These are phyloP conservation scores for Gymnarchus niloticus DNA, from an alignment of 2,113 vertebrate genomes.

Conservation along the genomic window DNA sequence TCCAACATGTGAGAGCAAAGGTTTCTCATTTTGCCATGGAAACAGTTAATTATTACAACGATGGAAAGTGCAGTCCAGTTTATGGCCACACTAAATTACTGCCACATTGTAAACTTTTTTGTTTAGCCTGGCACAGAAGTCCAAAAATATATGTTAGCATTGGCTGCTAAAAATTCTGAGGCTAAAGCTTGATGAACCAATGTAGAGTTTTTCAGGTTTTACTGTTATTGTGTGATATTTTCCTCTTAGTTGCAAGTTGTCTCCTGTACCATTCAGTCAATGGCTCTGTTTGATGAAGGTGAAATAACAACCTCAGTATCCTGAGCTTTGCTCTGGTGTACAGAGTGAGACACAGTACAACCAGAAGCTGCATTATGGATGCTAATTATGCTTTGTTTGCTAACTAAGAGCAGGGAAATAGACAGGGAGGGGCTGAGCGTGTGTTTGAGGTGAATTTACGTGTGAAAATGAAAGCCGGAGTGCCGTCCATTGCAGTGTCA, in stretches of 20 bases:
- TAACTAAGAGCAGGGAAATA: not conserved
- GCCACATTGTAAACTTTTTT: not conserved
- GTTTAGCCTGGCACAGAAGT: not conserved
- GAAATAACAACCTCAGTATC: not conserved
- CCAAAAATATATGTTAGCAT: not conserved
- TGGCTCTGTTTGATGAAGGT: not conserved
- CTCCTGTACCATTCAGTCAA: not conserved
- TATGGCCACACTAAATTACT: not conserved
- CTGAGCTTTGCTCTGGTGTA: not conserved
- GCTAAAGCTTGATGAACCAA: not conserved
- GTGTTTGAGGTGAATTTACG: not conserved
- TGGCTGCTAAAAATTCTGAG: not conserved
- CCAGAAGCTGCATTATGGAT: not conserved
- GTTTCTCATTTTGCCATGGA: slow-evolving; percentile 22
- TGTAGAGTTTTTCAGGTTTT: not conserved
- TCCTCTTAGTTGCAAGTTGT: not conserved
- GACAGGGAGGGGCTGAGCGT: not conserved
- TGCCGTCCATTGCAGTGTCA: slow-evolving; percentile 63
- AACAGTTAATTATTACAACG: slow-evolving; percentile 43
- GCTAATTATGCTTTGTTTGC: not conserved
- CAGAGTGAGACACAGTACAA: not conserved
- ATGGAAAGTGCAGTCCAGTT: not conserved
- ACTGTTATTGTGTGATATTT: not conserved
- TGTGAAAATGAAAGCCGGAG: not conserved
- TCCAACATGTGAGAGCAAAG: slow-evolving; percentile 29